phyloP scores from a whole-genome alignment of 1,140 invertebrate species.

The Apis florea region DNA sequence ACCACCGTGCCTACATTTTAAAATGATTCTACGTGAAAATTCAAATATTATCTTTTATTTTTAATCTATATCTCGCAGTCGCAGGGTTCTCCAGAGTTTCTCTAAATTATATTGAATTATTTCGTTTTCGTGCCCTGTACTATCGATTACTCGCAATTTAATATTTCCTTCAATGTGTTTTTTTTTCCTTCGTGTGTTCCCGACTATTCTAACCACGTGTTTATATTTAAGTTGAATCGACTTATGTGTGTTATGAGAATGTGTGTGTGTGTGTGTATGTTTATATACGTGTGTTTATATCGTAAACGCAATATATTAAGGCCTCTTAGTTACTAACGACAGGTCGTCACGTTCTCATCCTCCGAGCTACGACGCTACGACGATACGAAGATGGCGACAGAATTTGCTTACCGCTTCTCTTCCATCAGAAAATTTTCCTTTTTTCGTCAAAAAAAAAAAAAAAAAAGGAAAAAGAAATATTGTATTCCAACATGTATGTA shows the following conservation, averaged over 20 bases:
- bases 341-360: constrained; percentile 70
- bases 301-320: constrained; percentile 77
- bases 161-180: constrained; percentile 11
- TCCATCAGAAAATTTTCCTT: not conserved
- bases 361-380: constrained; percentile 44
- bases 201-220: constrained; percentile 23
- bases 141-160: constrained; percentile 29
- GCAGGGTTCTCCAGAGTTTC: not conserved
- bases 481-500: not conserved
- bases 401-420: constrained; percentile 6
- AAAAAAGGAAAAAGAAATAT: not conserved
- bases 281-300: constrained; percentile 58
- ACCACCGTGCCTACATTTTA: no score
- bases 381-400: constrained; percentile 54
- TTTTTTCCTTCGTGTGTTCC: constrained; percentile 9
- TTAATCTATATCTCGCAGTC: not conserved
- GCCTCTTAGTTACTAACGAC: constrained; percentile 79
- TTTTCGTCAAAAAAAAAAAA: not conserved
- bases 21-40: not conserved
- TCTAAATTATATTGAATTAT: constrained; percentile 1
- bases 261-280: constrained; percentile 5
- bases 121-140: constrained; percentile 21
- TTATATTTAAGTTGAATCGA: constrained; percentile 51
- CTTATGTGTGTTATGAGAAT: not conserved
- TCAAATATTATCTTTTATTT: not conserved